These are phyloP conservation scores for Muscicapa comitata DNA, from an alignment of 2,797 vertebrate species.

Conservation along the genomic window DNA sequence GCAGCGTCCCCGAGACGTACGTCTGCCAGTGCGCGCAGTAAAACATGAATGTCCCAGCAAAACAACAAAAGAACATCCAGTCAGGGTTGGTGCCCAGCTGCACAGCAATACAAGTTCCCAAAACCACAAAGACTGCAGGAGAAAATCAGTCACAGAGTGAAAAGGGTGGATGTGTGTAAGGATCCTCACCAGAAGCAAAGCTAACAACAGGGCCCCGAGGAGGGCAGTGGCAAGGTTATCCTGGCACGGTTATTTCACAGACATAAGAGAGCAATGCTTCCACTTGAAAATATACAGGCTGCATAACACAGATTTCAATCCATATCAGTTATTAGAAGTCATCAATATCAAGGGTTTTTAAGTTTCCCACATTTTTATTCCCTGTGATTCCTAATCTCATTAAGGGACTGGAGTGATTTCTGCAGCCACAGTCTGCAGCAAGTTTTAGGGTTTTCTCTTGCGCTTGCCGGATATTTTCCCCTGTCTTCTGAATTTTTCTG, in stretches of 20 bases:
- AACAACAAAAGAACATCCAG: slow-evolving; percentile 99
- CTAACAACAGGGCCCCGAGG: background rate
- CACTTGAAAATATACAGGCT: background rate
- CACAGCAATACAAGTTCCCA: slow-evolving; percentile 95
- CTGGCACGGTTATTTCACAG: background rate
- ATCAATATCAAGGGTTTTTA: background rate
- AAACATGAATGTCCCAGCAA: slow-evolving; percentile 98
- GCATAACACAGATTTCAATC: background rate
- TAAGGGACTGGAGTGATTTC: background rate
- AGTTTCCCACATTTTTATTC: background rate
- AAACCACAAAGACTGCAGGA: slow-evolving; percentile 92
- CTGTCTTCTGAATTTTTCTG: background rate
- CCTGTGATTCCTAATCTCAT: background rate
- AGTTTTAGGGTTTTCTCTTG: background rate
- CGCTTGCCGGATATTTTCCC: background rate
- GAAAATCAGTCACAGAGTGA: slow-evolving; percentile 61
- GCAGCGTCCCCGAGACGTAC: slow-evolving; percentile 94
- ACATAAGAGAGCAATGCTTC: background rate
- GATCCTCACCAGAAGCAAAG: background rate
- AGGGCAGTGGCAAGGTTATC: background rate
- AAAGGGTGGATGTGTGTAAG: background rate
- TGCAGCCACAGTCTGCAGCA: background rate
- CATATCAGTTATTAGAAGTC: background rate
- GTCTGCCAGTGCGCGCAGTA: slow-evolving; percentile 99
- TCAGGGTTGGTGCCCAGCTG: slow-evolving; percentile 97